Base-by-base conservation (phyloP, 2,888 invertebrate genomes). In the Ceratothoa steindachneri region DNA sequence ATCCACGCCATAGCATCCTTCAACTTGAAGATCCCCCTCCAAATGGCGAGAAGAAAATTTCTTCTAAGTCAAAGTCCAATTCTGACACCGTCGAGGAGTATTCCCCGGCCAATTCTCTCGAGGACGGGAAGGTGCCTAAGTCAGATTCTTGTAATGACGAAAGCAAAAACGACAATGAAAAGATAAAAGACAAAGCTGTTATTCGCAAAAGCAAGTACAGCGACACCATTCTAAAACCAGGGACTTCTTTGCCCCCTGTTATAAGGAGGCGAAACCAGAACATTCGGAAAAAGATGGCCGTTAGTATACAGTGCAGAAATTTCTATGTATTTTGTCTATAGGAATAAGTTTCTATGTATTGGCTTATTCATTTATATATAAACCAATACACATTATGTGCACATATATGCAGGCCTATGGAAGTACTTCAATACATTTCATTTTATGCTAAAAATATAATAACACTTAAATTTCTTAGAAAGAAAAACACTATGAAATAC, bases 221-320 rank as follows among this genome's bases (percentile, higher is more conserved):
- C 15, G 77, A 77, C 30, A 70, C 72, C 27, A 72, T 71, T 55
- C 71, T 77, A 30, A 77, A 69, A 28, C 77, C 77, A 0, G 77
- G 75, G 71, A 75, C 73, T 66, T 41, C 77, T 30, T 69, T 77
- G 30, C 77, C 77, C 0, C 70, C 77, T 53, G 77, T 77, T 30
- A 77, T 77, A 30, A 69, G 77, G 28, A 72, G 77, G n/a, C 73
- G 77, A 60, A 77, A 77, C 51, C 65, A 75, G 29, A 77, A 77
- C 68, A 68, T 73, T n/a, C 75, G 77, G 65, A 77, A 77, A 30
- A 67, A 77, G 60, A 29, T 75, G 30, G 77, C 75, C 75, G 77
- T 77, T 75, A 77, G 77, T 77, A 73, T 52, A 24, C 15, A 7
- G 2, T 19, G 41, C 29, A 3, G 2, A n/a, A n/a, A n/a, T n/a